These are phyloP conservation scores for Nycticryphes semicollaris DNA, from an alignment of 2,113 vertebrate species.

Conservation along the genomic window DNA sequence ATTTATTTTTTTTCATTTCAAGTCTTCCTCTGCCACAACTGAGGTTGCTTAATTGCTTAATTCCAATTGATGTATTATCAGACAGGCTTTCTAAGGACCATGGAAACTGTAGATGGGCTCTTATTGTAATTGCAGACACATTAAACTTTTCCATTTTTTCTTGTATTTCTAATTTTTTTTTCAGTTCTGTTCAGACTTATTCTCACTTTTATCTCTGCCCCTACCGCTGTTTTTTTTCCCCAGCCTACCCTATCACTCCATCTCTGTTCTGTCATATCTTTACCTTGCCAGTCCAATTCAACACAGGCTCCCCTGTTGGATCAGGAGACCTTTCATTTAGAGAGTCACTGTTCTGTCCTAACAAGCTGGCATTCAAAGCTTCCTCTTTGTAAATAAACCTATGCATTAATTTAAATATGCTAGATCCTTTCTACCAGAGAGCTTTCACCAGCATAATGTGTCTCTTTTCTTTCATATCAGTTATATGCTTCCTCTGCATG, in stretches of 20 bases:
- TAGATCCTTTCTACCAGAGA: background rate
- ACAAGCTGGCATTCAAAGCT: background rate
- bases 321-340: background rate
- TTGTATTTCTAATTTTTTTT: background rate
- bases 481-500: slow-evolving; percentile 1
- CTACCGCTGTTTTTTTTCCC: background rate
- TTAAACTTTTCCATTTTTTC: background rate
- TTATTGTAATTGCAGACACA: background rate
- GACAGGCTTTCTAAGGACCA: background rate
- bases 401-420: background rate
- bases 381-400: background rate
- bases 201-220: background rate
- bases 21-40: background rate
- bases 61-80: background rate
- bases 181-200: background rate
- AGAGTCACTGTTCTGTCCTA: background rate
- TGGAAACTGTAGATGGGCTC: background rate
- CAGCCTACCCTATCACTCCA: background rate
- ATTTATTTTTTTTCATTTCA: background rate
- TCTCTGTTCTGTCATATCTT: background rate
- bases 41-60: background rate
- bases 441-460: background rate
- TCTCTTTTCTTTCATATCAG: slow-evolving; percentile 1
- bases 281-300: background rate
- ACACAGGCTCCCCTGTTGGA: background rate